Percentiles rank a stretch among this genome's conserved stretches.
Evolutionary conservation across 2,888 invertebrate species (phyloP).

Genomic region (Chrysolina americana): DNA sequence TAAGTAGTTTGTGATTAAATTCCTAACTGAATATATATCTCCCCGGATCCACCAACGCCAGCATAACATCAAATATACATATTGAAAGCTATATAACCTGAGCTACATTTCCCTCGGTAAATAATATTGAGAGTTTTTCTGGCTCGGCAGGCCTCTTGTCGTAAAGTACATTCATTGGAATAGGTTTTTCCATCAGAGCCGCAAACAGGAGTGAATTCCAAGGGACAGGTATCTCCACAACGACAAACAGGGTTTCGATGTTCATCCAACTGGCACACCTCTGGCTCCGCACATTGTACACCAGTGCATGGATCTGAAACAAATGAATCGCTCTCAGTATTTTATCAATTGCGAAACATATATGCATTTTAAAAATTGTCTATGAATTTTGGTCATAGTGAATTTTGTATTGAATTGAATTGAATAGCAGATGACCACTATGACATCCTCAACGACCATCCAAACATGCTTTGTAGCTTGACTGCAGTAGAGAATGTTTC

Average conservation of each 20-base stretch:
- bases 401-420: too few relatives aligned
- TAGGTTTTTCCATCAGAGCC: conserved; percentile 87
- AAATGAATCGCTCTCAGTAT: conserved; percentile 7
- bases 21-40: too few relatives aligned
- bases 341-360: too few relatives aligned
- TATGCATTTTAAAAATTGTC: too few relatives aligned
- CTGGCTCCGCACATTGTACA: conserved; percentile 82
- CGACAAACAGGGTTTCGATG: conserved; percentile 84
- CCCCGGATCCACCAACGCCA: too few relatives aligned
- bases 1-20: too few relatives aligned
- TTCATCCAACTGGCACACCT: conserved; percentile 87
- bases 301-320: conserved; percentile 87
- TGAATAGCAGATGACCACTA: too few relatives aligned
- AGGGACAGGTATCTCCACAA: conserved; percentile 84
- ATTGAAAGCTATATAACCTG: conserved; percentile 72
- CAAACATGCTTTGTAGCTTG: too few relatives aligned
- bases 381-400: too few relatives aligned
- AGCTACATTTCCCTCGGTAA: conserved; percentile 86
- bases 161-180: conserved; percentile 86
- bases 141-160: conserved; percentile 85
- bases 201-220: conserved; percentile 82
- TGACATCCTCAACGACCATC: too few relatives aligned
- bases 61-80: neutral
- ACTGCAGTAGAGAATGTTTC: too few relatives aligned
- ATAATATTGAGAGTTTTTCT: conserved; percentile 83